Base-by-base conservation (phyloP, 2,797 vertebrate genomes). In the Danio aesculapii region DNA sequence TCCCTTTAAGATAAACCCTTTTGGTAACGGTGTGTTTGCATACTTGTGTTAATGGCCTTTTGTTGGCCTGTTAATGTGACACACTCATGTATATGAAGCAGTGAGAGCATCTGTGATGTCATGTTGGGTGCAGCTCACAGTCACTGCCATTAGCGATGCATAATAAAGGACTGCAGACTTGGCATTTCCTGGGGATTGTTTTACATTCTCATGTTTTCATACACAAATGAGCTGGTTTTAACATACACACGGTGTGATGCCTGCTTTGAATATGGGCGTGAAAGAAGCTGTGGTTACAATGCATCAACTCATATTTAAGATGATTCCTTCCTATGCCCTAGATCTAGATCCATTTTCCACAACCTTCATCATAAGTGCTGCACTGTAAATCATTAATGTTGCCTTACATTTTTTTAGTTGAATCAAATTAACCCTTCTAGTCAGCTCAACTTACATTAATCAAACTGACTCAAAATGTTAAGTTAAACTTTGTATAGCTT, bases 191-290 rank as follows among this genome's bases (percentile, higher is more conserved):
- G 75, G 44, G 47, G 43, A 63, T 30, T 17, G 13, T 30, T 41
- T 64, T 47, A 68, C 19, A 41, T 39, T 73, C 61, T 47, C 30
- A 11, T 68, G 64, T 75, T 73, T 80, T 70, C 17, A 82, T 62
- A 47, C 63, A 71, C 79, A 71, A 75, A 44, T 47, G 8, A 75
- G 79, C 61, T 82, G 50, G 61, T 62, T 62, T 47, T 50, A 73
- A 47, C 53, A 67, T 10, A 44, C 50, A 39, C 39, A 16, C 49
- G 21, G 49, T 46, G 16, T 46, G 6, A 68, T 47, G 14, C 21
- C 41, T 10, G 39, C 21, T 53, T 69, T 44, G 47, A 9, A 53
- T 61, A 57, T 44, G 53, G n/a, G 16, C 52, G 14, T 62, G 44
- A 50, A 49, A 70, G n/a, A 6, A 41, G 43, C 64, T 49, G 19